phyloP scores from a whole-genome alignment of 2,797 vertebrate genomes.

The Fistularia commersonii region DNA sequence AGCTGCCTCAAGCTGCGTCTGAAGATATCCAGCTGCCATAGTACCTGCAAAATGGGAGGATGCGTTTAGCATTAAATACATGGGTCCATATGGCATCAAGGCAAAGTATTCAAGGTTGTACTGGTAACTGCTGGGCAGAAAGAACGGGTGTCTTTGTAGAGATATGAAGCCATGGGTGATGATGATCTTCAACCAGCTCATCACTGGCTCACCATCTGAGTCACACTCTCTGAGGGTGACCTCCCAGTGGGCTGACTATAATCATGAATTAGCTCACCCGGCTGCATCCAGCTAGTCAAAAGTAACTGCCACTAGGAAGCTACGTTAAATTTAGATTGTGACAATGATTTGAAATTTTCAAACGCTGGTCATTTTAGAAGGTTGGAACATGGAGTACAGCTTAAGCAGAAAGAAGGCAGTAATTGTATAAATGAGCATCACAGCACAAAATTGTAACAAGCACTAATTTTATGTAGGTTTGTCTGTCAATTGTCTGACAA shows the following conservation, averaged over 20 bases:
- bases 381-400: no score
- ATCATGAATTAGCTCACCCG: constrained; percentile 19
- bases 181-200: constrained; percentile 49
- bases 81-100: constrained; percentile 1
- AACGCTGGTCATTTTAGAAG: constrained; percentile 1
- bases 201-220: constrained; percentile 46
- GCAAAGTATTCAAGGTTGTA: constrained; percentile 26
- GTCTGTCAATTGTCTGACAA: no score
- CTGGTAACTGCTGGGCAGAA: constrained; percentile 5
- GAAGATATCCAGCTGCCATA: constrained; percentile 98
- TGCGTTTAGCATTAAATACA: constrained; percentile 6
- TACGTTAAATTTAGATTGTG: constrained; percentile 29
- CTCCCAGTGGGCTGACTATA: constrained; percentile 34
- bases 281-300: constrained; percentile 28
- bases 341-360: constrained; percentile 25
- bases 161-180: constrained; percentile 34
- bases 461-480: no score
- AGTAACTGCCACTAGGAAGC: constrained; percentile 23
- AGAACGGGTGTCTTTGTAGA: constrained; percentile 6
- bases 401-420: no score
- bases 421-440: no score
- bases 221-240: constrained; percentile 47
- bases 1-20: constrained; percentile 91
- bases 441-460: no score
- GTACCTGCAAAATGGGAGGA: constrained; percentile 73